These are phyloP conservation scores for Otolemur crassicaudatus DNA, from an alignment of 2,797 vertebrate species.

Conservation along the genomic window DNA sequence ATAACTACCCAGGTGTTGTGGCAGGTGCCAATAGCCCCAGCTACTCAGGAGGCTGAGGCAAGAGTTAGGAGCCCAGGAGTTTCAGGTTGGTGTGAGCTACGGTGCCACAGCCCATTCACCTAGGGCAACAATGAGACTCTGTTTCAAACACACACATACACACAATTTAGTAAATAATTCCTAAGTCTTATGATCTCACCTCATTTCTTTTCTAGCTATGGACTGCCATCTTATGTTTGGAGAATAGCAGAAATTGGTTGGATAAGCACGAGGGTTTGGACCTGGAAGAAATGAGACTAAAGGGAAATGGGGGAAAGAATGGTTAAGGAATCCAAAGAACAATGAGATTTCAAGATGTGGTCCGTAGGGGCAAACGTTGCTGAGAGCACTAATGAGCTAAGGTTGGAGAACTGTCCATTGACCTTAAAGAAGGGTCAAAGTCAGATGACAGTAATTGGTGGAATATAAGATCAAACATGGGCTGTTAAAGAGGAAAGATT, in stretches of 20 bases:
- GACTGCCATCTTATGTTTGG: not conserved
- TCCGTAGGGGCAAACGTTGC: not conserved
- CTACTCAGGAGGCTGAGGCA: too few relatives aligned
- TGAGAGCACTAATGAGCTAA: not conserved
- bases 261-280: not conserved
- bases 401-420: not conserved
- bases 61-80: too few relatives aligned
- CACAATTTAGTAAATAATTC: not conserved
- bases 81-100: too few relatives aligned
- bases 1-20: too few relatives aligned
- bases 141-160: too few relatives aligned
- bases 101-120: too few relatives aligned
- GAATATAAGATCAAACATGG: not conserved
- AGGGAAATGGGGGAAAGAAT: not conserved
- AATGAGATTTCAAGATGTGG: not conserved
- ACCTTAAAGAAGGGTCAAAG: not conserved
- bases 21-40: too few relatives aligned
- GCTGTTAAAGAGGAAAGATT: not conserved
- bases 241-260: not conserved
- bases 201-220: not conserved
- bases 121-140: too few relatives aligned
- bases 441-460: not conserved
- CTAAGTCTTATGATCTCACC: not conserved
- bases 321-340: not conserved
- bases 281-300: not conserved